Percentiles rank a stretch among this genome's conserved stretches.
phyloP scores from a whole-genome alignment of 2,888 invertebrate species.

The Apodemia mormo region DNA sequence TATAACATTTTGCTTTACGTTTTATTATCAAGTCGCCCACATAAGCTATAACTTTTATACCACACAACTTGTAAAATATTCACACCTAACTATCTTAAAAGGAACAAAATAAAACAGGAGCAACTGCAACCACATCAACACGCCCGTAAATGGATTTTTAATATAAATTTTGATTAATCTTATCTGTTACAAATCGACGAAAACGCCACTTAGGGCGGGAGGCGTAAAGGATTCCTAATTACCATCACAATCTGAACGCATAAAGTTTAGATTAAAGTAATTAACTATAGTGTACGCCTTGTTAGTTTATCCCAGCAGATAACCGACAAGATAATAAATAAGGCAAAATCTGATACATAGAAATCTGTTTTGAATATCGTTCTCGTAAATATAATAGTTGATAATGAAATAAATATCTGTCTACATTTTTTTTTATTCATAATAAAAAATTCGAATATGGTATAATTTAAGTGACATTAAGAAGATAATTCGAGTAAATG shows the following conservation, averaged over 20 bases:
- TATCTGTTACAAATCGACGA: constrained; percentile 73
- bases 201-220: constrained; percentile 66
- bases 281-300: constrained; percentile 62
- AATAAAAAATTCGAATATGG: neutral
- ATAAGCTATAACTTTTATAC: neutral
- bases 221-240: constrained; percentile 57
- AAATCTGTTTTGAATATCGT: constrained; percentile 34
- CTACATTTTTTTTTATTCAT: neutral
- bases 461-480: too few species aligned
- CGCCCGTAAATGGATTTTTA: constrained; percentile 46
- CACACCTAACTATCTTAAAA: constrained; percentile 17
- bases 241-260: constrained; percentile 76
- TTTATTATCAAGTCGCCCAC: too few species aligned
- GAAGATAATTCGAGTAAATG: too few species aligned
- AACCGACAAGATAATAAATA: constrained; percentile 52
- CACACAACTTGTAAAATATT: constrained; percentile 10
- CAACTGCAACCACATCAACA: constrained; percentile 28
- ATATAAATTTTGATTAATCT: constrained; percentile 53
- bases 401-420: constrained; percentile 2
- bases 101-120: constrained; percentile 31
- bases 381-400: neutral
- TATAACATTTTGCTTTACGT: too few species aligned
- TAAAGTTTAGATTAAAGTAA: constrained; percentile 77
- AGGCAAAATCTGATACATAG: constrained; percentile 52
- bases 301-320: constrained; percentile 53